phyloP scores from a whole-genome alignment of 2,797 vertebrate genomes.

The Staurois parvus region DNA sequence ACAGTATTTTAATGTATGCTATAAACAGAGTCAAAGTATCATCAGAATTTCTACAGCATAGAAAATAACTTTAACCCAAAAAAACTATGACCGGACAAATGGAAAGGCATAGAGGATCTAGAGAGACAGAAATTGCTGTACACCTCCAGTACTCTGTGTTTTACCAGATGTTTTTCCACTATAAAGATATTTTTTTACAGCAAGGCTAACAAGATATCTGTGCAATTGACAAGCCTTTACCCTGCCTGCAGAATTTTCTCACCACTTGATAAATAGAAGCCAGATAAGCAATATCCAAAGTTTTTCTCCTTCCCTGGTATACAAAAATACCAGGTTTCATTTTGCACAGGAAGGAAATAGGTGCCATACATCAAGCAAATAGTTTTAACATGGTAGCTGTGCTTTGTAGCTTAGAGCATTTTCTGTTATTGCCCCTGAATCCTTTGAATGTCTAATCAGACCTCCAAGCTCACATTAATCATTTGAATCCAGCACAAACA shows the following conservation, averaged over 20 bases:
- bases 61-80: not conserved
- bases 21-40: too few species aligned
- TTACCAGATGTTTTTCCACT: not conserved
- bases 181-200: not conserved
- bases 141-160: not conserved
- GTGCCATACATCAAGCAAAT: constrained; percentile 31
- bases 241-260: constrained; percentile 6
- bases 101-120: not conserved
- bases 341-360: constrained; percentile 33
- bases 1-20: too few species aligned
- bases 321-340: constrained; percentile 13
- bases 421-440: constrained; percentile 18
- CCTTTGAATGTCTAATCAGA: not conserved
- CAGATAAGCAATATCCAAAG: constrained; percentile 21
- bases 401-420: constrained; percentile 22
- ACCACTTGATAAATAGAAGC: constrained; percentile 35
- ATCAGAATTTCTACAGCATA: too few species aligned
- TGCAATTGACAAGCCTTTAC: constrained; percentile 6
- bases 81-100: not conserved
- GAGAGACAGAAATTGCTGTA: not conserved
- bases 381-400: constrained; percentile 14
- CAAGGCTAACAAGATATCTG: not conserved
- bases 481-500: not conserved
- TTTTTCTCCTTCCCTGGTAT: constrained; percentile 2
- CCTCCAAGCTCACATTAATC: not conserved